Base-by-base conservation (phyloP, 2,113 vertebrate species). In the Tinamus guttatus region DNA sequence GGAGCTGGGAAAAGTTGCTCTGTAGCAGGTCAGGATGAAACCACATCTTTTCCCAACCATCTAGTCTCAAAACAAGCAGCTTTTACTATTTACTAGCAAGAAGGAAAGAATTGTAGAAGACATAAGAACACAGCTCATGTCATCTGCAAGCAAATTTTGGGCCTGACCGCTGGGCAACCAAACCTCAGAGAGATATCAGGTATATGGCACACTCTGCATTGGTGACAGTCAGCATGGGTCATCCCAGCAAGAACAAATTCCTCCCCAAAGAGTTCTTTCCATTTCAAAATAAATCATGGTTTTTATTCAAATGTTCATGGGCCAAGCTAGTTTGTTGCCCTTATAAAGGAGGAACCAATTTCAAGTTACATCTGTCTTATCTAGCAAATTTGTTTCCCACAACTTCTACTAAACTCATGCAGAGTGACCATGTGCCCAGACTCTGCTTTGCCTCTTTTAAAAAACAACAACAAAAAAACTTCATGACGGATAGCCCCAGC, bases 1-100 rank as follows among this genome's bases (percentile, higher is more conserved):
- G 85, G 58, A 81, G 69, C 32, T 59, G 54, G 27, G 51, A 84
- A 65, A 62, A 67, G 54, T 24, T 63, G n/a, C 11, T 59, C 40
- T 82, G 41, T 4, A 59, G 49, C 82, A 76, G 24, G 15, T 62
- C 67, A 20, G 51, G 65, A 65, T 84, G 32, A 54, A 81, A 15
- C 11, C 1, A 0, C 6, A 0, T 43, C 58, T 69, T 84, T 51
- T n/a, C 28, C 27, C 40, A 58, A 36, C 14, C 32, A 1, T 41
- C 30, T 59, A 30, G 12, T 17, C n/a, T 60, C 65, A 38, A 67
- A 45, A 73, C 12, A 74, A 83, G 64, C 36, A 67, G 34, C 8
- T 77, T 67, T 36, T 78, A 36, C 36, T 63, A 20, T 59, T 93
- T 28, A 32, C 7, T 17, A 62, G 11, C 5, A 58, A 34, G 41